These are phyloP conservation scores for Merluccius polli DNA, from an alignment of 2,797 vertebrate genomes.

Conservation along the genomic window DNA sequence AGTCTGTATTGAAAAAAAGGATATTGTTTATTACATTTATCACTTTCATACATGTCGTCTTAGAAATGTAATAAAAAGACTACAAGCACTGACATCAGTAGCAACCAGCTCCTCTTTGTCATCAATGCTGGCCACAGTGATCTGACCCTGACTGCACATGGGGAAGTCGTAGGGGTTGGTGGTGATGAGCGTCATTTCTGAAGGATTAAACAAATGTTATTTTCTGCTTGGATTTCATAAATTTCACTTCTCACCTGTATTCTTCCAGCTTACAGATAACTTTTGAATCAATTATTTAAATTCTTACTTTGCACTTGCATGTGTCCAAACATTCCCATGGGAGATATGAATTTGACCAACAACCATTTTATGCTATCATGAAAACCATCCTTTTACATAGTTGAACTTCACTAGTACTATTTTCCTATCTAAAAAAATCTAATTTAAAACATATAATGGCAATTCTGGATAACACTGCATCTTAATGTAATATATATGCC, in stretches of 20 bases:
- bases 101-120: constrained; percentile 85
- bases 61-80: neutral
- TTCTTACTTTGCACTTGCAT: neutral
- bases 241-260: neutral
- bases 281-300: neutral
- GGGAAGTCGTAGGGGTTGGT: constrained; percentile 87
- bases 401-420: no score
- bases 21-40: neutral
- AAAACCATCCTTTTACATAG: no score
- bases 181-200: constrained; percentile 83
- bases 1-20: constrained; percentile 58
- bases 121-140: constrained; percentile 84
- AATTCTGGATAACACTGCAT: no score
- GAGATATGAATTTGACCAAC: no score
- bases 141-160: constrained; percentile 83
- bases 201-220: constrained; percentile 2
- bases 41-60: neutral
- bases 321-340: neutral
- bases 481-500: neutral
- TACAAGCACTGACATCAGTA: constrained; percentile 79
- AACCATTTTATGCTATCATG: no score
- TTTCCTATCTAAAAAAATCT: no score
- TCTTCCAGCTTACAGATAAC: neutral
- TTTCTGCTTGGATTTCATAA: neutral
- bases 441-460: no score